Base-by-base conservation (phyloP, 2,113 vertebrate genomes). In the Nycticorax nycticorax region DNA sequence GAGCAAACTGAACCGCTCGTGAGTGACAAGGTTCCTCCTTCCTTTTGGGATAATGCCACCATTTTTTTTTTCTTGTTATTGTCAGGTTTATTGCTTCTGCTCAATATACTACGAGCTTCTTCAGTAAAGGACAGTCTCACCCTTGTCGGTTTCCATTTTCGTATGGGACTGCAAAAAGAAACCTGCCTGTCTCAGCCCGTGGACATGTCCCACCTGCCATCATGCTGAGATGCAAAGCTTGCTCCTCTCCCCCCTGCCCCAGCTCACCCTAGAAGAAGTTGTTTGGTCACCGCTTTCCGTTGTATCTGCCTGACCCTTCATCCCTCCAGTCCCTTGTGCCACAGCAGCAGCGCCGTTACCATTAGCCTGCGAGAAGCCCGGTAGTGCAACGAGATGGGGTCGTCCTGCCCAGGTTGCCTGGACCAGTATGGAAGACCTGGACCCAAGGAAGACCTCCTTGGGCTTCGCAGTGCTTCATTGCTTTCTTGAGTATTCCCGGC, bases 51-150 rank as follows among this genome's bases (percentile, higher is more conserved):
- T 88, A 78, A 94, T 96, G 93, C 93, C 97, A 96, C 92, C 97
- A 12, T 93, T 79, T 91, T 97, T 95, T 95, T 96, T 97, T 96
- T 86, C 73, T 96, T 97, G 90, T 96, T 94, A 93, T 96, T 93
- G 81, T 96, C 96, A 83, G 97, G 95, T 97, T 97, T 96, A 91
- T 94, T 93, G 96, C 98, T 98, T 98, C 87, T 97, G 97, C 98
- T 98, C 97, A 87, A 14, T 98, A 97, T 98, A 98, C 89, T 97
- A 93, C 4, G 59, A 97, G 96, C 97, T 97, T 97, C 94, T 96
- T 97, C 96, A 89, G 95, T 95, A 97, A 97, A 97, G 94, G 95
- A 97, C 95, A 91, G 82, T 93, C 96, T 93, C 94, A 91, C 63
- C 78, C 89, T 94, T 88, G 69, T 88, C 94, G 94, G 87, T 96